Base-by-base conservation (phyloP, 2,113 vertebrate species). In the Clarias magur region DNA sequence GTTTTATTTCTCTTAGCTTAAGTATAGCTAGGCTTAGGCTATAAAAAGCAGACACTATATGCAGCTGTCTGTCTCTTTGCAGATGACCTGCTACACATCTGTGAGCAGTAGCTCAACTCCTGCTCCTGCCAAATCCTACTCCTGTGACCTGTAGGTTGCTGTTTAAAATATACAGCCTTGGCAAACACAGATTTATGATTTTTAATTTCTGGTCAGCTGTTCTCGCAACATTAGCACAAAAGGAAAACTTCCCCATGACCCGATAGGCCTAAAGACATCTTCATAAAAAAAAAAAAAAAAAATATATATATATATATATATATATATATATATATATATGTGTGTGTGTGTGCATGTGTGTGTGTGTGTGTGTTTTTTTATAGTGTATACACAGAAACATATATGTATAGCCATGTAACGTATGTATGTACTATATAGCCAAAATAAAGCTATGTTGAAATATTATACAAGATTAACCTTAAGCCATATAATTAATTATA, bases 81-180 rank as follows among this genome's bases (percentile, higher is more conserved):
- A 54, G 48, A 60, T 11, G 17, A 34, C 27, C 78, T 87, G 76
- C 84, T 17, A 48, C 76, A 84, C 83, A 82, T 85, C 70, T 89
- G 82, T 73, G 57, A 78, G 57, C 80, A 84, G 80, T 72, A 57
- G 80, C 12, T 80, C 63, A 25, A 80, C 72, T 87, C 16, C 76
- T 86, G 21, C 67, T 83, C 25, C 65, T 59, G 63, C 80, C 59
- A 85, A 82, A 83, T 83, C 25, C 53, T 67, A 82, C 54, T 59
- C 68, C 54, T 83, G 34, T 80, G 53, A 85, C 78, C 84, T 89
- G 79, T 56, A 73, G 67, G 73, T 59, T 68, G 19, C 87, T 78
- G n/a, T 87, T 87, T 76, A 82, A 85, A 70, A 57, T 57, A 63
- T 67, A 83, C 80, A 80, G 65, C 73, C 79, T 73, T 85, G 54